phyloP scores from a whole-genome alignment of 2,113 vertebrate genomes.

The Prunella fulvescens region DNA sequence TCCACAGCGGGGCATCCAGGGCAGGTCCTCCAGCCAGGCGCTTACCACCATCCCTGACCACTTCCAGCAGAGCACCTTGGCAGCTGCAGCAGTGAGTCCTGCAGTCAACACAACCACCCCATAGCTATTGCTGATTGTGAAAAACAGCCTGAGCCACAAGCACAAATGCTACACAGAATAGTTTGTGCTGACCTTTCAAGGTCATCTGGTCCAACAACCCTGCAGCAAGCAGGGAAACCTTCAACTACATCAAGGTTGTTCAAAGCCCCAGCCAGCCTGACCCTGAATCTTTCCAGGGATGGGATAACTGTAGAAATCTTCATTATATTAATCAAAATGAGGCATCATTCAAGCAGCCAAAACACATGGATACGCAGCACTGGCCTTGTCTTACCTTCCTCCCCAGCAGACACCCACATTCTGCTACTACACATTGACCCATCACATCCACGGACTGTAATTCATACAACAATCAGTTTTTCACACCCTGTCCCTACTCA shows the following conservation, averaged over 20 bases:
- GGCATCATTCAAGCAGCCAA: neutral
- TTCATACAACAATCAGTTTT: neutral
- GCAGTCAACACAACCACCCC: neutral
- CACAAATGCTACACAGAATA: neutral
- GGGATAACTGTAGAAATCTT: neutral
- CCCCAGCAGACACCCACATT: too few relatives aligned
- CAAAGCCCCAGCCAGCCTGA: neutral
- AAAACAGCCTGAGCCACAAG: neutral
- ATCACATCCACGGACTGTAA: neutral
- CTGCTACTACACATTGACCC: too few relatives aligned
- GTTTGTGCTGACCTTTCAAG: neutral
- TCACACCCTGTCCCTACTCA: neutral
- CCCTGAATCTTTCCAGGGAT: neutral
- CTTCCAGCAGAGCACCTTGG: neutral
- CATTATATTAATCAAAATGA: neutral
- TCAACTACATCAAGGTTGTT: neutral
- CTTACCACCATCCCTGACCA: neutral
- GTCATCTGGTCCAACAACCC: neutral
- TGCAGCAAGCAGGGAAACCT: neutral
- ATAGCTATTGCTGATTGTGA: neutral
- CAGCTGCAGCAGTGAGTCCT: neutral
- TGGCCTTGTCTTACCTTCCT: neutral
- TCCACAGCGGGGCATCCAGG: neutral
- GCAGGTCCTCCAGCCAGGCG: neutral
- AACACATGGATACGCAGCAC: accelerated